Conservation (phyloP, 2,113 vertebrate species). For the Phocoena phocoena region DNA sequence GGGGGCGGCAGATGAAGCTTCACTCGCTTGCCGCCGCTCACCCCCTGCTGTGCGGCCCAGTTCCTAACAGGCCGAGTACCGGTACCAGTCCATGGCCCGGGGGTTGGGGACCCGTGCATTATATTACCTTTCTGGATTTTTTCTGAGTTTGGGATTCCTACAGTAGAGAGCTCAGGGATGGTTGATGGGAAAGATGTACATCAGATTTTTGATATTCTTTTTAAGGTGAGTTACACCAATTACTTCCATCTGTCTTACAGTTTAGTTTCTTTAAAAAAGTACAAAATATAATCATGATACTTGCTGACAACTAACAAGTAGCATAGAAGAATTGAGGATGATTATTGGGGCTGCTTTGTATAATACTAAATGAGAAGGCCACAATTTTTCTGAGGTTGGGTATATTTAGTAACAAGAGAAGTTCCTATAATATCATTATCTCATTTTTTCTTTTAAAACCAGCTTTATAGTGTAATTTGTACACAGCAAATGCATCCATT, state of each 20-base stretch:
- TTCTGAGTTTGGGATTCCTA: neutral
- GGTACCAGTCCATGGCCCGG: too few species aligned
- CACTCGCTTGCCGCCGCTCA: too few species aligned
- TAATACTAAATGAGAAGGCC: neutral
- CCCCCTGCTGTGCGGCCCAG: too few species aligned
- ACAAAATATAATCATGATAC: neutral
- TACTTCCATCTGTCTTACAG: neutral
- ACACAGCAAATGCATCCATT: neutral
- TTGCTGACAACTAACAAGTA: neutral
- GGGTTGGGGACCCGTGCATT: too few species aligned
- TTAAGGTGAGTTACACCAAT: neutral
- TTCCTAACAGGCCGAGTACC: too few species aligned
- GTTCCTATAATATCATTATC: neutral
- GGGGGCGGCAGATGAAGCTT: too few species aligned
- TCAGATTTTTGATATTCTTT: neutral
- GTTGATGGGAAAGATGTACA: neutral
- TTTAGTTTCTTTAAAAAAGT: slow-evolving; percentile 6
- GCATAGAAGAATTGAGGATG: neutral
- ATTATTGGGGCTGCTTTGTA: neutral
- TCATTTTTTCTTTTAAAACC: neutral
- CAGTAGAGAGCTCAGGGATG: neutral
- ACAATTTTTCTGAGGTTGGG: neutral
- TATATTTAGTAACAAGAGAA: neutral
- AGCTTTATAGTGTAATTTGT: neutral
- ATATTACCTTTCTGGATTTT: neutral